Base-by-base conservation (phyloP, 92 coral and sea anemone genomes). In the Scolanthus callimorphus region DNA sequence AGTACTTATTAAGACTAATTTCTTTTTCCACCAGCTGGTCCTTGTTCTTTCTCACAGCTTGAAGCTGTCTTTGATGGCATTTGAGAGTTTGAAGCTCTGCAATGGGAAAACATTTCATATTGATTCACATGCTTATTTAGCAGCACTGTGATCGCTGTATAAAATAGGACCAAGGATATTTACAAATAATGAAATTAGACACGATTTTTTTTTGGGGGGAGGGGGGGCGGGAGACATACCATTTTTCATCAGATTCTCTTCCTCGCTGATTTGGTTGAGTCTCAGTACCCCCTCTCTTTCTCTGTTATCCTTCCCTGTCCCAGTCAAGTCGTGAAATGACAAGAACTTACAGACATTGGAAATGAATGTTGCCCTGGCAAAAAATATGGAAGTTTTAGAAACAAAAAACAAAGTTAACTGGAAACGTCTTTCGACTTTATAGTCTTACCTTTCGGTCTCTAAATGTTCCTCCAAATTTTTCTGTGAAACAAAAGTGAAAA, bases 251-350 rank as follows among this genome's bases (percentile, higher is more conserved):
- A 29, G 55, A 2, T 21, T 21, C n/a, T 45, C 48, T 50, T 56
- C 31, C 57, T 25, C 21, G 11, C 39, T 19, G 11, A 68, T 38
- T 3, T 30, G 53, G 3, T 43, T 31, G 2, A 68, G 23, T 15
- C 57, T 68, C 11, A 12, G 27, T 28, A 11, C 45, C 28, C 37
- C 48, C 38, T 26, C 29, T 29, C 57, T 65, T 17, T 56, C 75
- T 66, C 89, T 61, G 22, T 66, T 81, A 60, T 57, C 68, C 31
- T 57, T 57, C 25, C 88, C 88, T 47, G 59, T 74, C 1, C 89
- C 85, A 31, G 78, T 73, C 31, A 86, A 70, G 62, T 81, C 95
- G 60, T 74, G 77, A 47, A 44, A 56, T 17, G 71, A 27, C 43
- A 70, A 69, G 48, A 86, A 86, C 51, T 76, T 45, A 12, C 60